Evolutionary conservation across 2,797 vertebrate species (phyloP).

Genomic region (Rhabdophis nuchalis): DNA sequence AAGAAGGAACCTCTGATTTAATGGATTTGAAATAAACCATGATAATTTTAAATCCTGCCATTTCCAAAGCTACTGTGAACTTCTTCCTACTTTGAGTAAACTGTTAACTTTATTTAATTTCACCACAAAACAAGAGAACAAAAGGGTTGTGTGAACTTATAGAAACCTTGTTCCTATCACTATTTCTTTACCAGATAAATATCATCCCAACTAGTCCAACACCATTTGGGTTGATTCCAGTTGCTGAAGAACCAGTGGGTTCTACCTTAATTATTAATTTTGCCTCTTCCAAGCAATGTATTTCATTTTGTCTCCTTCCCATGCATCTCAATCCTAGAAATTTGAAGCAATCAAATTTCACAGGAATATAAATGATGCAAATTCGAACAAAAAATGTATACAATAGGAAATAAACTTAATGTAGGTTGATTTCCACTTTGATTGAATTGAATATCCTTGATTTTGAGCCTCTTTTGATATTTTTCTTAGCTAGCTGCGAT

Average conservation of each 20-base stretch:
- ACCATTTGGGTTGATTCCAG: neutral
- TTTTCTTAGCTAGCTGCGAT: constrained; percentile 31
- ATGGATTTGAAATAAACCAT: neutral
- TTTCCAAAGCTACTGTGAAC: neutral
- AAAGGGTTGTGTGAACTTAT: neutral
- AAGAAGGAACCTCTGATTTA: neutral
- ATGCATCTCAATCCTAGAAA: neutral
- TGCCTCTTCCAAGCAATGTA: neutral
- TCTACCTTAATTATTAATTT: neutral
- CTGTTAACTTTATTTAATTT: neutral
- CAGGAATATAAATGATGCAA: neutral
- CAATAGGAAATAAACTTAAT: neutral
- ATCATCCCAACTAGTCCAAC: neutral
- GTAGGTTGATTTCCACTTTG: neutral
- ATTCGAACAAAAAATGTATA: neutral
- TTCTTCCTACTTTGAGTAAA: neutral
- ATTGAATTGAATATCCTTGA: neutral
- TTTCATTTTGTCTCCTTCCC: neutral
- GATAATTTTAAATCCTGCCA: neutral
- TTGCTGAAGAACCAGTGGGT: neutral
- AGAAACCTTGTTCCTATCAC: neutral
- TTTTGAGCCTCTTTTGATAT: neutral
- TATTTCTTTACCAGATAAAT: neutral
- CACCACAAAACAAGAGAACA: neutral
- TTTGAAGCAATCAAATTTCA: neutral